A percentile compares a stretch with the other conserved stretches of the same genome.
These are phyloP conservation scores for Falco rusticolus DNA, from an alignment of 2,797 vertebrate species.

Conservation along the genomic window DNA sequence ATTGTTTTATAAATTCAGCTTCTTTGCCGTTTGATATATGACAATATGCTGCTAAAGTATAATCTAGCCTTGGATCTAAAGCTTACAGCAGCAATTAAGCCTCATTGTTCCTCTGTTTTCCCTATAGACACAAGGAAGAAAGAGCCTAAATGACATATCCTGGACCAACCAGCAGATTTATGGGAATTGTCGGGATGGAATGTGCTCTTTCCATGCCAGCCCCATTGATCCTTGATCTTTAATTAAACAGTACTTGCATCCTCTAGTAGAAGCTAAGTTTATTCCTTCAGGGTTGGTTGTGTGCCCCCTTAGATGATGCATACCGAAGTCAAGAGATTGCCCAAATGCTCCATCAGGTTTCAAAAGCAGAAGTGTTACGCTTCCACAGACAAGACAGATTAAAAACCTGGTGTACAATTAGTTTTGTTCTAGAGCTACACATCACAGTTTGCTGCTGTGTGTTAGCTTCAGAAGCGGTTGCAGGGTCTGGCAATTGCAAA, in stretches of 20 bases:
- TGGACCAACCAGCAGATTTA: neutral
- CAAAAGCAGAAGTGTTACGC: neutral
- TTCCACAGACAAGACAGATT: neutral
- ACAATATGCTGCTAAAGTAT: neutral
- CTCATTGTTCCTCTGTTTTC: neutral
- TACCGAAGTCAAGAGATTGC: neutral
- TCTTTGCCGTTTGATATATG: neutral
- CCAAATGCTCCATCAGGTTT: neutral
- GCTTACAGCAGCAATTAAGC: neutral
- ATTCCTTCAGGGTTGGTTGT: neutral
- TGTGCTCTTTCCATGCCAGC: neutral
- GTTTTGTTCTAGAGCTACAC: neutral
- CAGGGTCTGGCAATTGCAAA: neutral
- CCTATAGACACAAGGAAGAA: neutral
- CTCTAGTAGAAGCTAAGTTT: neutral
- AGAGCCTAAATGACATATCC: neutral
- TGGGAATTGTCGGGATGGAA: neutral
- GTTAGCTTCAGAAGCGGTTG: neutral
- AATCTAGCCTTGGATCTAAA: neutral
- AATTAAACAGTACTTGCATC: neutral
- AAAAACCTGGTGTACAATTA: neutral
- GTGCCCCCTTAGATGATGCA: neutral
- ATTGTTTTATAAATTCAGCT: neutral
- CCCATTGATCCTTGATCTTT: neutral
- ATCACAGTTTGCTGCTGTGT: rapidly evolving